Evolutionary conservation across 92 coral and sea anemone species (phyloP).

Genomic region (Heliopora coerulea): DNA sequence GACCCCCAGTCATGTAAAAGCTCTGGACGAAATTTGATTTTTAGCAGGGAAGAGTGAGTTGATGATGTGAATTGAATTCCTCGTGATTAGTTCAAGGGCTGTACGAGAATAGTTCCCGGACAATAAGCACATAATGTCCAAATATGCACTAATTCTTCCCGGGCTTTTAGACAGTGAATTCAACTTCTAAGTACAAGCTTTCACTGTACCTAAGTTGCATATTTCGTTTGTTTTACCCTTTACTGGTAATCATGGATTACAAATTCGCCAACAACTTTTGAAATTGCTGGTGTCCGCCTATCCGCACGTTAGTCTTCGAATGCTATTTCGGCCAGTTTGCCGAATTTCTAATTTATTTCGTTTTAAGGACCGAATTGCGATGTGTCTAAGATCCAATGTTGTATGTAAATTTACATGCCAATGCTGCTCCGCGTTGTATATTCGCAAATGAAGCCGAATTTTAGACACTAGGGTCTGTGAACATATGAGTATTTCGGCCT

Average conservation of each 20-base stretch:
- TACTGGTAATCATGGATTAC: slow-evolving; percentile 3
- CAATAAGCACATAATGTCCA: no score
- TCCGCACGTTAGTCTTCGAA: slow-evolving; percentile 1
- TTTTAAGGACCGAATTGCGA: slow-evolving; percentile 4
- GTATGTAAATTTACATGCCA: slow-evolving; percentile 15
- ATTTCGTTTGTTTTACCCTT: slow-evolving; percentile 4
- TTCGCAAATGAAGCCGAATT: neutral
- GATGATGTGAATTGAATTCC: no score
- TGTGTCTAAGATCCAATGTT: neutral
- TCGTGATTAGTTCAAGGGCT: no score
- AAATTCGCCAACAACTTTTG: slow-evolving; percentile 7
- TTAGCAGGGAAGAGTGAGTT: no score
- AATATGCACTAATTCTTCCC: no score
- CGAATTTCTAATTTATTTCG: neutral
- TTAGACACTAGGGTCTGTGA: slow-evolving; percentile 9
- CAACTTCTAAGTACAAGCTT: no score
- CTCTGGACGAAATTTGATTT: no score
- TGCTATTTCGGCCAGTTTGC: no score
- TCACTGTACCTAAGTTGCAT: no score
- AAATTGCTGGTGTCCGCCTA: neutral
- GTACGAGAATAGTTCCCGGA: no score
- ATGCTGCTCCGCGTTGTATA: slow-evolving; percentile 8
- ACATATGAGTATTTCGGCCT: slow-evolving; percentile 8
- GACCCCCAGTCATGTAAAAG: no score
- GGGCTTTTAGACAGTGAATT: no score